Evolutionary conservation across 2,113 vertebrate species (phyloP), one percentile per base, ranked within the genome.

Genomic region (Conger conger): DNA sequence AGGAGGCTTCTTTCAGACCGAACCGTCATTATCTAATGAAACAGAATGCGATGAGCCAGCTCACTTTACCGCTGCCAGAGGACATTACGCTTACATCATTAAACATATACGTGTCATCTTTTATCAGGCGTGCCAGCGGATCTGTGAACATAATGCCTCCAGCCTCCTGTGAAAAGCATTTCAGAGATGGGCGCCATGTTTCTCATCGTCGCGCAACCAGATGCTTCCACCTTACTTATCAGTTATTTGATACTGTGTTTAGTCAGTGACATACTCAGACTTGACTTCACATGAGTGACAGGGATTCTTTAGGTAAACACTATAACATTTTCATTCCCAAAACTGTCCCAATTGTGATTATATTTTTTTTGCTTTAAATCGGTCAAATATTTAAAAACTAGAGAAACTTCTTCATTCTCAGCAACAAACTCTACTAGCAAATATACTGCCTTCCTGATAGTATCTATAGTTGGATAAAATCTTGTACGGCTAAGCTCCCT

Each of bases 11-110:
- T 79, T 27, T 78, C 23, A 77, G 77, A n/a, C 27, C 80, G 68
- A 87, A 76, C 37, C 63, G 63, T 57, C 82, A 80, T 88, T 38
- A 85, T 84, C 79, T 85, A 84, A 88, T 87, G 82, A 86, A 84
- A 68, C 23, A 79, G 60, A 88, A 88, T 57, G 23, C 73, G 84
- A 87, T 86, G 87, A 87, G 53, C 84, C 80, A 84, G 76, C 78
- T 79, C 82, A 73, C 57, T 54, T 40, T 20, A 53, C 53, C 76
- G 33, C 17, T 77, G 83, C 85, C 40, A 77, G 63, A n/a, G 63
- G 37, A 88, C 37, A 80, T 82, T 73, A 82, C 27, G 81, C 45
- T 50, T 9, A 50, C 45, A 50, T 50, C 45, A 50, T 50, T 50
- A 50, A 50, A 50, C 50, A 53, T 76, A n/a, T 38, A 82, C 37